A percentile compares a stretch with the other conserved stretches of the same genome.
phyloP scores from a whole-genome alignment of 2,113 vertebrate species.

The Cebus imitator region DNA sequence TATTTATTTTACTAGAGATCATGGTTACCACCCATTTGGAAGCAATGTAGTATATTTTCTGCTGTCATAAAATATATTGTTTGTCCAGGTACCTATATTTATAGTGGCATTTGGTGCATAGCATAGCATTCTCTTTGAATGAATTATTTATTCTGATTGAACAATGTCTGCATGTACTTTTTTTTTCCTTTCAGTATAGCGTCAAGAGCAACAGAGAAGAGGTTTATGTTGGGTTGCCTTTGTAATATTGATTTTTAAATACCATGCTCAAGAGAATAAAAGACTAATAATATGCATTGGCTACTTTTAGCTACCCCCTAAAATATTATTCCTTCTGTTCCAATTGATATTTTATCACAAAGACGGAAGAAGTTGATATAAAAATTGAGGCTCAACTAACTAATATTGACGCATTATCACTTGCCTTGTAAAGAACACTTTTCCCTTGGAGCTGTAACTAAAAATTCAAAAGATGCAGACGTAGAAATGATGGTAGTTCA shows the following conservation, averaged over 20 bases:
- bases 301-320: background rate
- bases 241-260: constrained; percentile 39
- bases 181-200: background rate
- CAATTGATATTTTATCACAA: background rate
- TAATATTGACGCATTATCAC: background rate
- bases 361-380: background rate
- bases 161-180: background rate
- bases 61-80: constrained; percentile 62
- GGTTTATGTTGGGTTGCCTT: background rate
- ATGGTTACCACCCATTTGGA: constrained; percentile 87
- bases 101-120: background rate
- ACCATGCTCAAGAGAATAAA: background rate
- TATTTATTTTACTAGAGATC: constrained; percentile 89
- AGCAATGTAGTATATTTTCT: constrained; percentile 73
- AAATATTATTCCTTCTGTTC: background rate
- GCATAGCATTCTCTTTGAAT: constrained; percentile 11
- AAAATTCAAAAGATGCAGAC: background rate
- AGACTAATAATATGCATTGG: background rate
- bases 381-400: background rate
- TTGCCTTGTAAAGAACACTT: background rate
- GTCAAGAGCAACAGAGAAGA: background rate
- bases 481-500: background rate
- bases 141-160: constrained; percentile 72
- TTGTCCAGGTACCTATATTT: constrained; percentile 57
- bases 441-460: background rate